Evolutionary conservation across 2,888 invertebrate species (phyloP), one percentile per base, ranked within the genome.

Genomic region (Heliconius ethilla): DNA sequence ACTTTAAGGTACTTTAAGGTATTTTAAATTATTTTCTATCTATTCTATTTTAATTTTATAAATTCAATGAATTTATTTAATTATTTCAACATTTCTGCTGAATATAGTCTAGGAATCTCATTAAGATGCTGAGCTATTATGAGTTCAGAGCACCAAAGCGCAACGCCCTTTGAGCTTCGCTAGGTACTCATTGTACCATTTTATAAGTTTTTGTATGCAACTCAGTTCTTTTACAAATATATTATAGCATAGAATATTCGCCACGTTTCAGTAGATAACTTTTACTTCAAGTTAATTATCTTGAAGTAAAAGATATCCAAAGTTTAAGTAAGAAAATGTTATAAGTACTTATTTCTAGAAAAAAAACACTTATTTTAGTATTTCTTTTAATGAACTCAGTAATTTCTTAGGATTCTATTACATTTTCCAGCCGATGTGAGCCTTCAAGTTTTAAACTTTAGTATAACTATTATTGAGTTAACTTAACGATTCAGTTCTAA

Each of bases 81-180:
- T 66, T 27, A 33, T 67, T 37, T n/a, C n/a, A 10, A 22, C 10
- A n/a, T n/a, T 67, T 67, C 40, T 45, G 45, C 15, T 45, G 40
- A 25, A 69, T 25, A 69, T 69, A 45, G 40, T 72, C 55, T 72
- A 51, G 55, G 55, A 55, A 55, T 72, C 55, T 55, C 67, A 45
- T 69, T 72, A 59, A 74, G 29, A 40, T 74, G 45, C 40, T 63
- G 5, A 45, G 27, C 40, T 74, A 74, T 72, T 55, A 72, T 27
- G 29, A 74, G 74, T 74, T 74, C 74, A 63, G 63, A 63, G 63
- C 33, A 59, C 27, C 59, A 37, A 10, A 73, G 77, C 72, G 37
- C 77, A 77, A 73, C 40, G 77, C 59, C 73, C 77, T 72, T 77
- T 37, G 73, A 72, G 77, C 77, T 73, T 73, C 70, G 72, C 70